Conservation (phyloP, 2,113 vertebrate genomes). For the Empidonax traillii region DNA sequence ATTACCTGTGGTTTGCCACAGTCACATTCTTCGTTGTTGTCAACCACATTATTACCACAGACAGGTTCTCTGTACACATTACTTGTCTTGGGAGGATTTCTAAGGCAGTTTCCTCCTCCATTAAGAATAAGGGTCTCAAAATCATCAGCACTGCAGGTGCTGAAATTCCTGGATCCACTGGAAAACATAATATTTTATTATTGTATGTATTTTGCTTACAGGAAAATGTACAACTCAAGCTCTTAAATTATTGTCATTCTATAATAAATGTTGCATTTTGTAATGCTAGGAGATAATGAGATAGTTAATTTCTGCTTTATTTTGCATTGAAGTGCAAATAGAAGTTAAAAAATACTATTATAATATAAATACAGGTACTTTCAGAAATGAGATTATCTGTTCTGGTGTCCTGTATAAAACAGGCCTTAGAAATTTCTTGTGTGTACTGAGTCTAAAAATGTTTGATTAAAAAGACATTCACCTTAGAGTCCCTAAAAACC, state of each 20-base stretch:
- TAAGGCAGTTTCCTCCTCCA: slow-evolving; percentile 83
- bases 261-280: neutral
- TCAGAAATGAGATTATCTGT: neutral
- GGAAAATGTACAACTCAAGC: neutral
- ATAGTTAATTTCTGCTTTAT: neutral
- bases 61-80: slow-evolving; percentile 66
- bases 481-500: neutral
- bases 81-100: slow-evolving; percentile 76
- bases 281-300: neutral
- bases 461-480: neutral
- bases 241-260: neutral
- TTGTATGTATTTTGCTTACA: neutral
- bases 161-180: slow-evolving; percentile 80
- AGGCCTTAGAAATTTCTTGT: neutral
- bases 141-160: slow-evolving; percentile 78
- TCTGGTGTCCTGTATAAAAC: neutral
- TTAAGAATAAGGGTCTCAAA: slow-evolving; percentile 78
- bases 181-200: neutral
- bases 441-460: neutral
- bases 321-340: neutral
- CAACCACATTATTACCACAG: slow-evolving; percentile 85
- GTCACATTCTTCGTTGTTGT: slow-evolving; percentile 84
- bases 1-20: slow-evolving; percentile 83
- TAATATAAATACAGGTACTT: neutral
- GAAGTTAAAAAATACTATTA: neutral